Evolutionary conservation across 2,113 vertebrate species (phyloP).

Genomic region (Zapus hudsonius): DNA sequence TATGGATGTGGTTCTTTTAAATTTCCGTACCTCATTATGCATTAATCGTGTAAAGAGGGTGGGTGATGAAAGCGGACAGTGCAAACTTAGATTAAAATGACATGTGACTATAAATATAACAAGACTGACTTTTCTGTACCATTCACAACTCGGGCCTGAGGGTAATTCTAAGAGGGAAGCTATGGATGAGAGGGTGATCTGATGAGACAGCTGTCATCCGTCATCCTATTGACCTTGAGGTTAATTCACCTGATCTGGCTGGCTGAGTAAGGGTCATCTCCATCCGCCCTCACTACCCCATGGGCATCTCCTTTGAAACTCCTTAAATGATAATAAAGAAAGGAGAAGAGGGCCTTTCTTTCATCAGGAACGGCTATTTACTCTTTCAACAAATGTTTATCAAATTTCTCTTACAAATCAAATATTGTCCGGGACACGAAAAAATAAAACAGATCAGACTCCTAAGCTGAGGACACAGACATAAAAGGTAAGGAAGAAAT

Average conservation of each 20-base stretch:
- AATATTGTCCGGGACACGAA: not conserved
- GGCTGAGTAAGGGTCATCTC: slow-evolving; percentile 71
- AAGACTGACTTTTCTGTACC: slow-evolving; percentile 3
- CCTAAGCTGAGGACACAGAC: not conserved
- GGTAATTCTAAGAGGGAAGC: slow-evolving; percentile 58
- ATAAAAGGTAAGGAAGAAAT: not conserved
- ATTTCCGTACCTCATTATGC: not conserved
- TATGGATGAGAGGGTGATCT: slow-evolving; percentile 57
- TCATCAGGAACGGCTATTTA: slow-evolving; percentile 37
- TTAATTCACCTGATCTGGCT: slow-evolving; percentile 81
- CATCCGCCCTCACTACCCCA: slow-evolving; percentile 48
- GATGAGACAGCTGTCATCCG: slow-evolving; percentile 73
- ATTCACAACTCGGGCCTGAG: slow-evolving; percentile 36
- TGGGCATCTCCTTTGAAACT: slow-evolving; percentile 69
- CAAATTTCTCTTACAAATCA: not conserved
- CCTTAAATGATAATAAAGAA: slow-evolving; percentile 55
- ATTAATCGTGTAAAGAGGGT: not conserved
- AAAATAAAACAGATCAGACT: slow-evolving; percentile 9
- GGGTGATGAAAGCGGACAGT: slow-evolving; percentile 22
- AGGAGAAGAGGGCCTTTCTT: slow-evolving; percentile 11
- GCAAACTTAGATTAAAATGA: slow-evolving; percentile 36
- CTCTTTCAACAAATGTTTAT: slow-evolving; percentile 61
- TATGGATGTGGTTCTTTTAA: slow-evolving; percentile 14
- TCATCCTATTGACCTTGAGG: slow-evolving; percentile 76
- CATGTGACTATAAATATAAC: slow-evolving; percentile 29